Conservation (phyloP, 2,797 vertebrate genomes). For the Botia kubotai region DNA sequence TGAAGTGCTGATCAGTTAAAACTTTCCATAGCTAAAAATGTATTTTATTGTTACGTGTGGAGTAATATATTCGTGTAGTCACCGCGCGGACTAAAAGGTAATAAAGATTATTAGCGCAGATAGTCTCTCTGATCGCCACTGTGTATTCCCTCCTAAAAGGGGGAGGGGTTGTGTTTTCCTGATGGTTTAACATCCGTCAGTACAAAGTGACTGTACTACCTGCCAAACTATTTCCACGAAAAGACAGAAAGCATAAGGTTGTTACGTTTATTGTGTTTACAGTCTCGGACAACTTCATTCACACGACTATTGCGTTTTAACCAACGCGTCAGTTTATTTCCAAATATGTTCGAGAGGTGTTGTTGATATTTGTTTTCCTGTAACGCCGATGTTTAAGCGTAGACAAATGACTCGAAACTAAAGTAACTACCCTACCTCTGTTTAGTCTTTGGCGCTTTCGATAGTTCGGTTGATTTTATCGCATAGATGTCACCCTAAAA, state of each 20-base stretch:
- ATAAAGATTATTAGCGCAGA: conserved; percentile 16
- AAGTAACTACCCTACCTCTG: background rate
- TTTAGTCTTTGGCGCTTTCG: conserved; percentile 50
- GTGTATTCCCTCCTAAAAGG: conserved; percentile 46
- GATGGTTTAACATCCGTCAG: conserved; percentile 26
- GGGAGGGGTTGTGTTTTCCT: conserved; percentile 51
- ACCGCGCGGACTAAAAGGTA: background rate
- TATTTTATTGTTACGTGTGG: background rate
- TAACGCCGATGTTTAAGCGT: background rate
- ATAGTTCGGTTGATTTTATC: conserved; percentile 57
- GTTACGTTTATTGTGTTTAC: background rate
- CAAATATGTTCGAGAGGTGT: background rate
- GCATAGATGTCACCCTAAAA: conserved; percentile 66
- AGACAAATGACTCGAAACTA: background rate
- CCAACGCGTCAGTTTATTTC: background rate
- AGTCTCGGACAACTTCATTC: background rate
- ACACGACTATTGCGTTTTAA: conserved; percentile 5
- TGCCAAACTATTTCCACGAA: background rate
- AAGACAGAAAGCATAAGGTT: background rate
- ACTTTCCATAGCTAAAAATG: background rate
- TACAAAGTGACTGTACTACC: conserved; percentile 30
- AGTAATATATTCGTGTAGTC: background rate
- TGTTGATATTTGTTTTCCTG: background rate
- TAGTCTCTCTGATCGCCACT: conserved; percentile 25
- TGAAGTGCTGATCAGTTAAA: too few relatives aligned